A percentile compares a stretch with the other conserved stretches of the same genome.
Conservation (phyloP, 2,113 vertebrate species). For the Beaufortia kweichowensis region DNA sequence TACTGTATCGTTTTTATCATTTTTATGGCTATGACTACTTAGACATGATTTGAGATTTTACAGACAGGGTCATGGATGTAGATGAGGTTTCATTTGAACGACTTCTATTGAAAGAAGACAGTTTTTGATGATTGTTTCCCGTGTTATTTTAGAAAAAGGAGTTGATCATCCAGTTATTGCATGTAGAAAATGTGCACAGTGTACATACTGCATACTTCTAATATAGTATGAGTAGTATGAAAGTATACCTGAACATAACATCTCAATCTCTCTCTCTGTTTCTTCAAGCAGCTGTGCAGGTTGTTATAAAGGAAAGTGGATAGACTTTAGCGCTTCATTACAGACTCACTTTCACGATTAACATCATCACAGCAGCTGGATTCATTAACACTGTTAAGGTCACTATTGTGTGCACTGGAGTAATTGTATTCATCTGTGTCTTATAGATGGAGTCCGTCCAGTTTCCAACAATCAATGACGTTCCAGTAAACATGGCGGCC, state of each 20-base stretch:
- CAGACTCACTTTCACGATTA: background rate
- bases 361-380: background rate
- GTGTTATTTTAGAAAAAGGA: no score
- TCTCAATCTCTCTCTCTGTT: background rate
- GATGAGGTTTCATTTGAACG: no score
- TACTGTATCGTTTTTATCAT: no score
- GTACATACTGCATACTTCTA: no score
- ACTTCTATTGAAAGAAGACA: no score
- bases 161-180: no score
- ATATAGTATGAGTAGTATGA: background rate
- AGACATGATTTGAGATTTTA: no score
- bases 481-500: constrained; percentile 1
- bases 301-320: constrained; percentile 7
- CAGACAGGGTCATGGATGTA: no score
- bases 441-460: background rate
- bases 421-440: constrained; percentile 14
- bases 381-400: background rate
- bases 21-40: no score
- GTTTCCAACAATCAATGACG: background rate
- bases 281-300: background rate
- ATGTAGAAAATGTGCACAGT: no score
- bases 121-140: no score
- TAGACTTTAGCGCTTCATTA: constrained; percentile 28
- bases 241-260: background rate
- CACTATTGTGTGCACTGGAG: background rate